These are phyloP conservation scores for Hafferia zeledoni DNA, from an alignment of 2,797 vertebrate genomes.

Conservation along the genomic window DNA sequence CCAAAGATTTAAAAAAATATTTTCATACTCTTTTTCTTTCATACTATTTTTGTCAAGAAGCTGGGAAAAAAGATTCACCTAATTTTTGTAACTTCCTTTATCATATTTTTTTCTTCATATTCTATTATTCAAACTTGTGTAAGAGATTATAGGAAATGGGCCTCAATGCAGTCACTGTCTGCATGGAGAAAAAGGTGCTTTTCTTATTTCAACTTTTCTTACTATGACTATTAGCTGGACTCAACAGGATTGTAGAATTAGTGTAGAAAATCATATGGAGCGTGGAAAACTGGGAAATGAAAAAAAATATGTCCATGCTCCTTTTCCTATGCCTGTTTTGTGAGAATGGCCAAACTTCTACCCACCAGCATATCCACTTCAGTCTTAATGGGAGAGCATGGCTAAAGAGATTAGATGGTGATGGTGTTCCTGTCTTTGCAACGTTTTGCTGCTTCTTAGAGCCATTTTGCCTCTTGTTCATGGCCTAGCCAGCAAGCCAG, in stretches of 20 bases:
- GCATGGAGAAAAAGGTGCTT: neutral
- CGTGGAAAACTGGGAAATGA: neutral
- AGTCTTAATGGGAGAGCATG: neutral
- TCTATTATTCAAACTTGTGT: neutral
- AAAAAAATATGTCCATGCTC: neutral
- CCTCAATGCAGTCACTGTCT: neutral
- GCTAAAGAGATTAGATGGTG: neutral
- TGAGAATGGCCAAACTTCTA: neutral
- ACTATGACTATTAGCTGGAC: fast-evolving
- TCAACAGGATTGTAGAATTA: neutral
- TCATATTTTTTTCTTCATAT: neutral
- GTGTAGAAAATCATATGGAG: neutral
- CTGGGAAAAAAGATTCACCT: fast-evolving
- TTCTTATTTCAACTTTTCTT: neutral
- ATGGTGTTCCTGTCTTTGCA: neutral
- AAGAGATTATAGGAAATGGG: neutral
- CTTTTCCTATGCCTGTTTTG: neutral
- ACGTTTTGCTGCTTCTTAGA: neutral
- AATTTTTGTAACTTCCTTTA: neutral
- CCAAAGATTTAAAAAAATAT: fast-evolving
- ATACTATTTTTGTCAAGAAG: neutral
- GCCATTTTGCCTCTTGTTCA: neutral
- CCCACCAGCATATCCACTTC: neutral
- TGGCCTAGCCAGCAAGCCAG: neutral
- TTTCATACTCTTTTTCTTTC: neutral